Conservation (phyloP, 2,113 vertebrate species). For the Notarius lentiginosus region DNA sequence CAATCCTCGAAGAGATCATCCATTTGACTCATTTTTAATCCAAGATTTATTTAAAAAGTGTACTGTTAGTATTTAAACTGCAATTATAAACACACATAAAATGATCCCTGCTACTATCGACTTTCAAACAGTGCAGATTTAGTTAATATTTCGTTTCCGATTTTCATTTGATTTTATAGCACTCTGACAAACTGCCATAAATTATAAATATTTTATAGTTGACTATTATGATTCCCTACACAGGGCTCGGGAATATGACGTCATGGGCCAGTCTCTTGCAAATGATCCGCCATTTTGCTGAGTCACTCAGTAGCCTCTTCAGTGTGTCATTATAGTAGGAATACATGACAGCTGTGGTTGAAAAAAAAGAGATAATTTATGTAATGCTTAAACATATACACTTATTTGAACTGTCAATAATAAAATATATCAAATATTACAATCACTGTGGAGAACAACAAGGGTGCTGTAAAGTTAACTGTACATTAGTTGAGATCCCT, state of each 20-base stretch:
- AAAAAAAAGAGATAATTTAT: background rate
- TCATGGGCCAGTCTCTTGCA: background rate
- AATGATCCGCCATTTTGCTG: constrained; percentile 3
- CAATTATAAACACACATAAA: background rate
- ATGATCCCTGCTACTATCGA: background rate
- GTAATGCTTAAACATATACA: background rate
- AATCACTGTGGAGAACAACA: background rate
- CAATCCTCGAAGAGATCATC: background rate
- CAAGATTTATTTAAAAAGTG: background rate
- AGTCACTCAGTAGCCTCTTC: background rate
- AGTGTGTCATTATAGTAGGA: background rate
- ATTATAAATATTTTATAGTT: background rate
- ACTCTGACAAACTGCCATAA: background rate
- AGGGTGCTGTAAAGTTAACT: background rate
- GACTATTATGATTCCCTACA: background rate
- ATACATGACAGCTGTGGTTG: too few relatives aligned
- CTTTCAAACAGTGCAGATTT: background rate
- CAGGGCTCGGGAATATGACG: background rate
- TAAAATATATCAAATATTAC: background rate
- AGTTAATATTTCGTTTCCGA: background rate
- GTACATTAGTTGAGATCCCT: background rate
- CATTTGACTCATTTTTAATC: background rate
- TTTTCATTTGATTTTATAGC: background rate
- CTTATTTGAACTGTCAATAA: background rate
- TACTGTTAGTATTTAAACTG: background rate